A percentile compares a stretch with the other conserved stretches of the same genome.
Conservation (phyloP, 1,140 invertebrate genomes). For the Pseudoatta argentina region DNA sequence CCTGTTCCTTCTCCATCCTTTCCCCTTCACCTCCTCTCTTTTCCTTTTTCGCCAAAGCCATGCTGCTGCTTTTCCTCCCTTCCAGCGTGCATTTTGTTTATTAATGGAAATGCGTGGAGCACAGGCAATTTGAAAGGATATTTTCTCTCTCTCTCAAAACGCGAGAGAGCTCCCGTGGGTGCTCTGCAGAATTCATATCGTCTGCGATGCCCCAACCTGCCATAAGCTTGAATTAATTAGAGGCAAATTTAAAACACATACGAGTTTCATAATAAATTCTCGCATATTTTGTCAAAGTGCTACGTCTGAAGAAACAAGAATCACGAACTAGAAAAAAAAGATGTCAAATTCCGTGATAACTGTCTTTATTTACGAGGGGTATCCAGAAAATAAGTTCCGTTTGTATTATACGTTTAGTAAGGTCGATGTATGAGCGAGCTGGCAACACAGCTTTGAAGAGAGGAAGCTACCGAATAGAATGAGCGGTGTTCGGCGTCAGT, state of each 20-base stretch:
- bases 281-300: not conserved
- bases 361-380: too few species aligned
- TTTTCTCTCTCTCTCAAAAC: constrained; percentile 50
- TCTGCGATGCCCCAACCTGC: constrained; percentile 22
- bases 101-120: constrained; percentile 66
- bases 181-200: constrained; percentile 55
- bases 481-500: too few species aligned
- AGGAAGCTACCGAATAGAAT: too few species aligned
- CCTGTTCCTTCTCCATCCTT: not conserved
- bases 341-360: not conserved
- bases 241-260: not conserved
- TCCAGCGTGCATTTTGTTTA: constrained; percentile 59
- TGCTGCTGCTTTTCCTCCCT: constrained; percentile 39
- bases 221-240: constrained; percentile 48
- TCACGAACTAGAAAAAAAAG: not conserved
- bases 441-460: too few species aligned
- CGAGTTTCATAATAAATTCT: not conserved
- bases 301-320: not conserved
- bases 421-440: too few species aligned
- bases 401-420: too few species aligned
- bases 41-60: constrained; percentile 9
- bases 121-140: constrained; percentile 54
- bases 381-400: too few species aligned
- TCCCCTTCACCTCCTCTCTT: not conserved
- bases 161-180: constrained; percentile 38